Conservation (phyloP, 1,140 invertebrate species). For the Megathymus violae region DNA sequence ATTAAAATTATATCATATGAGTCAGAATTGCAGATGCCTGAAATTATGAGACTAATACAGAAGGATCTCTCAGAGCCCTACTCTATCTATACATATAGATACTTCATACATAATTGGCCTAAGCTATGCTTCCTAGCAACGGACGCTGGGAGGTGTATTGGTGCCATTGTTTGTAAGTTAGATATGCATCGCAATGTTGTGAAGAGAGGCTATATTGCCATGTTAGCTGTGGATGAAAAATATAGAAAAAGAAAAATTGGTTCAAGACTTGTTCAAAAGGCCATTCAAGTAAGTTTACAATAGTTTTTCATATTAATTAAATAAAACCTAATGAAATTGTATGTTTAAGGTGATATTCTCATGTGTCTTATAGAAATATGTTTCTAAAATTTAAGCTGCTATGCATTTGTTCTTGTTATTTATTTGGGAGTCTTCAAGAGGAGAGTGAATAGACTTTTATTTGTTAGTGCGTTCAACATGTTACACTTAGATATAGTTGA, state of each 20-base stretch:
- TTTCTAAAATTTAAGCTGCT: too few relatives aligned
- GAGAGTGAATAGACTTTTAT: too few relatives aligned
- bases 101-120: conserved; percentile 99
- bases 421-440: too few relatives aligned
- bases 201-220: conserved; percentile 98
- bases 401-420: too few relatives aligned
- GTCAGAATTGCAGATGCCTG: conserved; percentile 83
- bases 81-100: conserved; percentile 99
- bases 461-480: too few relatives aligned
- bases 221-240: conserved; percentile 98
- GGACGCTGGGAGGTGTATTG: conserved; percentile 94
- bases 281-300: conserved; percentile 87
- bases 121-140: conserved; percentile 98
- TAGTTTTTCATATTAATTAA: too few relatives aligned
- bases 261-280: conserved; percentile 89
- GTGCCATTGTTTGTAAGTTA: conserved; percentile 99
- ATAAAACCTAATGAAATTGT: too few relatives aligned
- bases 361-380: conserved; percentile 20
- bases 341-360: too few relatives aligned
- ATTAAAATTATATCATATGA: conserved; percentile 80
- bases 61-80: conserved; percentile 99
- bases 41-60: conserved; percentile 98
- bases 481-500: too few relatives aligned
- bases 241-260: conserved; percentile 97
- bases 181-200: conserved; percentile 97